phyloP scores from a whole-genome alignment of 1,140 invertebrate species.

The Colletes latitarsis region DNA sequence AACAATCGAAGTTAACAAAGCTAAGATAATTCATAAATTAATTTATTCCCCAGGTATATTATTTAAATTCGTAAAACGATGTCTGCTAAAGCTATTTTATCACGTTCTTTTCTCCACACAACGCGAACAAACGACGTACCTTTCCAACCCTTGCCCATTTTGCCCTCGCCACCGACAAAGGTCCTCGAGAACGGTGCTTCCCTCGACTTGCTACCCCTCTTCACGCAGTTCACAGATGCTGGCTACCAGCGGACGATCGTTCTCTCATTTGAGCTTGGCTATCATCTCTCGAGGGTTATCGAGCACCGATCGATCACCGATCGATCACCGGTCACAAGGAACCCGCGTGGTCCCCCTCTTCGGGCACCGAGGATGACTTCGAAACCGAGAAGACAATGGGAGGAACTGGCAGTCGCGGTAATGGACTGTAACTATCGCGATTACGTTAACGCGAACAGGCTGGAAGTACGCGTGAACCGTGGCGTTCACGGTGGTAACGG shows the following conservation, averaged over 20 bases:
- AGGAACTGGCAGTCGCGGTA: too few species aligned
- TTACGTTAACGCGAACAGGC: background rate
- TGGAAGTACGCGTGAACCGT: too few species aligned
- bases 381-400: constrained; percentile 5
- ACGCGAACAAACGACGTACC: constrained; percentile 56
- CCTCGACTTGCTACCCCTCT: background rate
- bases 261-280: constrained; percentile 6
- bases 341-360: background rate
- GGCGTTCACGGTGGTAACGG: too few species aligned
- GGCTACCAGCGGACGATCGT: background rate
- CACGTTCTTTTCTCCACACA: too few species aligned
- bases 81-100: too few species aligned
- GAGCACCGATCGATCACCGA: constrained; percentile 26
- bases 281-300: background rate
- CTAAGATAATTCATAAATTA: too few species aligned
- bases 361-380: background rate
- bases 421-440: background rate
- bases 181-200: background rate
- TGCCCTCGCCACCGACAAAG: background rate
- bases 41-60: too few species aligned
- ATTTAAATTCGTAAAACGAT: too few species aligned
- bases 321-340: constrained; percentile 23
- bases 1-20: too few species aligned
- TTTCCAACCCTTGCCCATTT: constrained; percentile 73
- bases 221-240: background rate